Percentiles rank a stretch among this genome's conserved stretches.
Conservation (phyloP, 2,797 vertebrate genomes). For the Syngnathus acus region DNA sequence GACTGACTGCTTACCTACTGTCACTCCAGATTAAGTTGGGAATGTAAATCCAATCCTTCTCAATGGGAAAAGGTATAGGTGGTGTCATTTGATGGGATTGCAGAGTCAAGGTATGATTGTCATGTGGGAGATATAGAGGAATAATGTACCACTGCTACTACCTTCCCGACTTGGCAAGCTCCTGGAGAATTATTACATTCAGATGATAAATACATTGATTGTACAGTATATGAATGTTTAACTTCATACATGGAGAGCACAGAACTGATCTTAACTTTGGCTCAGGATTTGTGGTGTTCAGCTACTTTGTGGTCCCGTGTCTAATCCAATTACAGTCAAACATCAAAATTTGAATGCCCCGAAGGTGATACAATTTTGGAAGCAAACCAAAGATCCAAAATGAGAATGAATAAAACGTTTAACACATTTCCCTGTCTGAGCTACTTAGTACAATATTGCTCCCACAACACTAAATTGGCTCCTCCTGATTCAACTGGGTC, state of each 20-base stretch:
- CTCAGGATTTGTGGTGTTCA: too few species aligned
- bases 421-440: too few species aligned
- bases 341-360: not conserved
- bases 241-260: not conserved
- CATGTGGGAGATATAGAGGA: conserved; percentile 22
- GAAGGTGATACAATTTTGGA: not conserved
- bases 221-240: not conserved
- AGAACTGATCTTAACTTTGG: not conserved
- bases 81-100: conserved; percentile 21
- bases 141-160: conserved; percentile 5
- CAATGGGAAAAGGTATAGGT: conserved; percentile 14
- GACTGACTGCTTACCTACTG: conserved; percentile 36
- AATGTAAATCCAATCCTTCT: conserved; percentile 10
- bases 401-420: not conserved
- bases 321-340: not conserved
- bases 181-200: not conserved
- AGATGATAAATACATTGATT: not conserved
- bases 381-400: not conserved
- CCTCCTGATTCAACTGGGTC: too few species aligned
- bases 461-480: too few species aligned
- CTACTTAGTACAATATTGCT: too few species aligned
- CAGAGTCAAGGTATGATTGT: conserved; percentile 28
- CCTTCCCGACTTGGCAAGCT: not conserved
- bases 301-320: not conserved
- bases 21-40: conserved; percentile 16